Evolutionary conservation across 1,140 invertebrate species (phyloP), one percentile per base, ranked within the genome.

Genomic region (Drosophila kanapiae): DNA sequence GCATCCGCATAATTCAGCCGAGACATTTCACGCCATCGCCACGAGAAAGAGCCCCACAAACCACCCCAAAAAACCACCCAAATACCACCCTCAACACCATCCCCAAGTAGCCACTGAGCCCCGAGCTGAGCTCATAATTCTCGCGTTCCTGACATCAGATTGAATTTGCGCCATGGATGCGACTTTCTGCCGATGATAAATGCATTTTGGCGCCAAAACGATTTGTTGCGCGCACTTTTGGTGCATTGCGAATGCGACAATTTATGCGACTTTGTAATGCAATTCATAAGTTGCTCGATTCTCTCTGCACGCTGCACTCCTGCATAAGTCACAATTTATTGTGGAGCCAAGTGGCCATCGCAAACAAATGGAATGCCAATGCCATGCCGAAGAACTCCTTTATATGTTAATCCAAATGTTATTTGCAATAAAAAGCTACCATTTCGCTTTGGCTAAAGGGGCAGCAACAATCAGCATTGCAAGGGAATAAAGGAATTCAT

Each of bases 191-290:
- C 57, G 61, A 86, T 85, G 82, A 85, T 85, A 86, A 86, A 85
- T 85, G 82, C 65, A 67, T 51, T 75, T 62, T 49, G 68, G 51
- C 79, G 78, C 59, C 78, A 71, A 69, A 86, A 82, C 82, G 82
- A 85, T 85, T 85, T 85, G 82, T 85, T 86, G 75, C 82, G 78
- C 82, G 64, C 76, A 75, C 82, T 86, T 54, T 85, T 85, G 82
- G 47, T 51, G 74, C 69, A 57, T 51, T 72, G 67, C 70, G 68
- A 74, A 60, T 51, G 45, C 70, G 37, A 49, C 14, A 85, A 85
- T 85, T 85, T 85, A 85, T 85, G 82, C 64, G 82, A 85, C 71
- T 85, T 86, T 86, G 82, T 85, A 85, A 85, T 85, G 82, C 82
- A 86, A 85, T 86, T 85, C 82, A 85, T 85, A 85, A 85, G 82